Evolutionary conservation across 2,797 vertebrate species (phyloP).

Genomic region (Myripristis jacobus): DNA sequence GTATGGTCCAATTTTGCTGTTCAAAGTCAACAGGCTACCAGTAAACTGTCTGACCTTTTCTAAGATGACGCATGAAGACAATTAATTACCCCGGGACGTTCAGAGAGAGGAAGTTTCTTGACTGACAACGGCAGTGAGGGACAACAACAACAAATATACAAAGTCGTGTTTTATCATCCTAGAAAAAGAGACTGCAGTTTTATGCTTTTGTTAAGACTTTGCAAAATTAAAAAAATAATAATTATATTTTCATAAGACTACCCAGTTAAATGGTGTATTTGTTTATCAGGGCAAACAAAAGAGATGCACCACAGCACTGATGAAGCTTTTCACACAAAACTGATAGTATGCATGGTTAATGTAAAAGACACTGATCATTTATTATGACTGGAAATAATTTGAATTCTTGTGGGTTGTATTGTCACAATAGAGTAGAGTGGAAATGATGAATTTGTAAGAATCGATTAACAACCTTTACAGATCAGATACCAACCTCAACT

Average conservation of each 20-base stretch:
- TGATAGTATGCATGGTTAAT: background rate
- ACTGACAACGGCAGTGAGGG: background rate
- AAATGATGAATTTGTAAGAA: background rate
- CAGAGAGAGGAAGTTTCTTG: background rate
- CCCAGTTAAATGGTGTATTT: background rate
- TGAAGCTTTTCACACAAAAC: no score
- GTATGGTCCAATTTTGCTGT: slow-evolving; percentile 25
- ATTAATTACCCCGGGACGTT: background rate
- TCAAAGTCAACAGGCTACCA: slow-evolving; percentile 33
- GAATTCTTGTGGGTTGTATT: background rate
- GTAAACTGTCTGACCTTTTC: slow-evolving; percentile 29
- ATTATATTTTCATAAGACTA: background rate
- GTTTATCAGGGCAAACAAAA: background rate
- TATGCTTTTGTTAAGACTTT: no score
- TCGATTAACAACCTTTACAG: background rate
- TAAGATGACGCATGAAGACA: background rate
- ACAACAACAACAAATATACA: background rate
- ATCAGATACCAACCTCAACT: slow-evolving; percentile 90
- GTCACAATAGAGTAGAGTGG: background rate
- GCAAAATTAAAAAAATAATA: no score
- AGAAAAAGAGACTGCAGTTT: background rate
- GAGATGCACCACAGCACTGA: background rate
- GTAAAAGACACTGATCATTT: background rate
- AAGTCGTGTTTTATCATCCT: background rate
- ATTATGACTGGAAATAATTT: background rate